phyloP scores from a whole-genome alignment of 2,797 vertebrate genomes.

The Periophthalmus magnuspinnatus region DNA sequence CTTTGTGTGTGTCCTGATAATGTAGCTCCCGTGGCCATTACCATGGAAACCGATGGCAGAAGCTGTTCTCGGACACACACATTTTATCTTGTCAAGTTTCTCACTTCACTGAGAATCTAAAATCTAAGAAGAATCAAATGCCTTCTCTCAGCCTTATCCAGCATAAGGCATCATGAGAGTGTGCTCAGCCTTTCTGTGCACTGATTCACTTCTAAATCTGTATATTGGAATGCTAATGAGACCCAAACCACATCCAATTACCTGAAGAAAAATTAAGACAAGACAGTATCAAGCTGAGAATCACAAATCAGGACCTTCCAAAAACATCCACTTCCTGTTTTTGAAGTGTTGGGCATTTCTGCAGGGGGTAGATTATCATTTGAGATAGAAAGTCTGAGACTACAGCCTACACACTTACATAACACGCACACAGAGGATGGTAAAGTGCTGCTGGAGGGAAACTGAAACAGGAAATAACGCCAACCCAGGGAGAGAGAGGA shows the following conservation, averaged over 20 bases:
- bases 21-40: constrained; percentile 52
- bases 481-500: constrained; percentile 6
- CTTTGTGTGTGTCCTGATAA: constrained; percentile 41
- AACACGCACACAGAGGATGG: constrained; percentile 36
- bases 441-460: constrained; percentile 47
- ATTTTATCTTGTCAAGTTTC: constrained; percentile 61
- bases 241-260: not conserved
- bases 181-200: not conserved
- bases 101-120: constrained; percentile 44
- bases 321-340: constrained; percentile 51
- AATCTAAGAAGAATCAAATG: constrained; percentile 14
- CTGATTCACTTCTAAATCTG: not conserved
- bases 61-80: constrained; percentile 38
- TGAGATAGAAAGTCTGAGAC: constrained; percentile 64
- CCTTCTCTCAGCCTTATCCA: not conserved
- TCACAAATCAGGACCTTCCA: constrained; percentile 1
- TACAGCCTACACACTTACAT: constrained; percentile 72
- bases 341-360: constrained; percentile 38
- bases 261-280: not conserved
- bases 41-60: constrained; percentile 68
- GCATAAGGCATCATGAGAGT: not conserved
- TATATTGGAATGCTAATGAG: constrained; percentile 5
- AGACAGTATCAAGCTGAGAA: constrained; percentile 33
- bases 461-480: constrained; percentile 50
- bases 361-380: constrained; percentile 41